Conservation (phyloP, 2,888 invertebrate genomes). For the Tubiluchus corallicola region DNA sequence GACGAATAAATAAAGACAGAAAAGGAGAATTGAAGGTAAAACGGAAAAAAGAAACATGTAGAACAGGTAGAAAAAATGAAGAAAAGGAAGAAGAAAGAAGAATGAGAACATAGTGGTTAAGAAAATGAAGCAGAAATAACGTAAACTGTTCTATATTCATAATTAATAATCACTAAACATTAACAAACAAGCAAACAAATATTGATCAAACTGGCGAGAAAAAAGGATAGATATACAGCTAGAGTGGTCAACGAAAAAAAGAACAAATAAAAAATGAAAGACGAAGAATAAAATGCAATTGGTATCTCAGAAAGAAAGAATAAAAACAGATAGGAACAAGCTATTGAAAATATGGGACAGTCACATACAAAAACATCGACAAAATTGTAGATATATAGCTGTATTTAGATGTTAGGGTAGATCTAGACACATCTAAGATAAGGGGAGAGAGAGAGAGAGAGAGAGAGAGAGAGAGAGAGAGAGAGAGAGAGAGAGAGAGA, state of each 20-base stretch:
- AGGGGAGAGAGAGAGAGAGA: not conserved
- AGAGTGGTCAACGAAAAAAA: not conserved
- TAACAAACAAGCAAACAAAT: not conserved
- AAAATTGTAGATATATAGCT: not conserved
- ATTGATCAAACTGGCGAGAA: not conserved
- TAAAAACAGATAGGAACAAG: constrained; percentile 5
- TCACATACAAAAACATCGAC: not conserved
- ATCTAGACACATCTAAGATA: not conserved
- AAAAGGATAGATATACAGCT: constrained; percentile 7
- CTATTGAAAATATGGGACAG: not conserved
- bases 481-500: constrained; percentile 5
- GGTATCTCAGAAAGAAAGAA: too few relatives aligned
- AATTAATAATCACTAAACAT: not conserved
- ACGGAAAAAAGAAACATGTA: not conserved
- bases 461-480: constrained; percentile 6
- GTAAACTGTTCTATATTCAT: not conserved
- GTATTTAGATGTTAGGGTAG: not conserved
- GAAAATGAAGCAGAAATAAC: not conserved
- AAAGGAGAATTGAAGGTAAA: not conserved
- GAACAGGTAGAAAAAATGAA: not conserved
- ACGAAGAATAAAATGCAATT: not conserved
- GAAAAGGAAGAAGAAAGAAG: not conserved
- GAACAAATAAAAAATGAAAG: constrained; percentile 1
- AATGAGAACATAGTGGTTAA: not conserved
- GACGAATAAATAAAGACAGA: not conserved